Percentiles rank a stretch among this genome's conserved stretches.
phyloP scores from a whole-genome alignment of 2,888 invertebrate genomes.

The Tortricodes alternella region DNA sequence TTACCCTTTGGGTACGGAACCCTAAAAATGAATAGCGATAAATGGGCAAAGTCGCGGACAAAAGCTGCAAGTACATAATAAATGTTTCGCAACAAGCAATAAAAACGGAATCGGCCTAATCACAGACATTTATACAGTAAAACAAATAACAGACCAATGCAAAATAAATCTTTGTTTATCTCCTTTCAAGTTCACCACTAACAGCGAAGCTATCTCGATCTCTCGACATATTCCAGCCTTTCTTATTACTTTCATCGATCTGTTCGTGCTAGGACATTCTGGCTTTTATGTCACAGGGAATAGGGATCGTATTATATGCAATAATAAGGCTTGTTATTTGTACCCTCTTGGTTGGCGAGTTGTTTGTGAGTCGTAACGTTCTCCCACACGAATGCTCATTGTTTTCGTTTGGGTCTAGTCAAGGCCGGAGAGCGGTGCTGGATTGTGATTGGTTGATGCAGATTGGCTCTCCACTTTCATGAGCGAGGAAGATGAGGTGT shows the following conservation, averaged over 20 bases:
- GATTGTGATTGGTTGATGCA: too few species aligned
- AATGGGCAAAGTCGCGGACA: too few species aligned
- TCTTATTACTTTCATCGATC: slow-evolving; percentile 40
- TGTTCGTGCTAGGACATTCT: slow-evolving; percentile 22
- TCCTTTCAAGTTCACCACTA: slow-evolving; percentile 64
- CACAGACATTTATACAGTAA: slow-evolving; percentile 20
- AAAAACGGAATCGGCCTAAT: slow-evolving; percentile 21
- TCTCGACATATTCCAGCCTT: slow-evolving; percentile 62
- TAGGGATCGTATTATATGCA: slow-evolving; percentile 41
- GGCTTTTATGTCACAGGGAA: slow-evolving; percentile 16
- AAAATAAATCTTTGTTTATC: slow-evolving; percentile 57
- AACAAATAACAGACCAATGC: slow-evolving; percentile 18
- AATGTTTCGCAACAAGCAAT: slow-evolving; percentile 2
- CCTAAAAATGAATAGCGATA: too few species aligned
- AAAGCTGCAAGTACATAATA: too few species aligned
- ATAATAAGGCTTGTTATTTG: slow-evolving; percentile 43
- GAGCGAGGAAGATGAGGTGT: too few species aligned
- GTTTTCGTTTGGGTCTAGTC: slow-evolving; percentile 58
- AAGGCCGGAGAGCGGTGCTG: slow-evolving; percentile 30
- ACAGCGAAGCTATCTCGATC: slow-evolving; percentile 59
- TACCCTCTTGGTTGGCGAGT: slow-evolving; percentile 58
- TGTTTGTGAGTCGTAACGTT: slow-evolving; percentile 63
- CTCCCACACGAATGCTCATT: slow-evolving; percentile 68
- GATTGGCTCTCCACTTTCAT: too few species aligned
- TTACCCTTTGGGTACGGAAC: too few species aligned